Evolutionary conservation across 2,888 invertebrate species (phyloP).

Genomic region (Lithosia quadra): DNA sequence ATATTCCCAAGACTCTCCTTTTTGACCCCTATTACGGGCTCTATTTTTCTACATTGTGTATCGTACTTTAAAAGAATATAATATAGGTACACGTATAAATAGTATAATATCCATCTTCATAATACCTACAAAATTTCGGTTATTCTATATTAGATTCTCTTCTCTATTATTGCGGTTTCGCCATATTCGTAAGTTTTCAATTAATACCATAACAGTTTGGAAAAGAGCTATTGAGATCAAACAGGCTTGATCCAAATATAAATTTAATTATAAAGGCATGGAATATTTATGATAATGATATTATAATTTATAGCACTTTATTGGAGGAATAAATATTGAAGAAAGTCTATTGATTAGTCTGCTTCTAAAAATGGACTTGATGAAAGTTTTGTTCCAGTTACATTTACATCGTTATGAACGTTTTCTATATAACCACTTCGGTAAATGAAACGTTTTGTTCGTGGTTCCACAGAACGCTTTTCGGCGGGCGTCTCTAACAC

Average conservation of each 20-base stretch:
- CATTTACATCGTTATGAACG: neutral
- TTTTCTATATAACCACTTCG: constrained; percentile 28
- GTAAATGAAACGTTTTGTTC: constrained; percentile 55
- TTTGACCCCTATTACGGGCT: constrained; percentile 17
- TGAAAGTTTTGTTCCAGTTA: neutral
- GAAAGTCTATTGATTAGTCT: neutral
- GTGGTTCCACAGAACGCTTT: constrained; percentile 52
- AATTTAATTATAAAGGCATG: constrained; percentile 19
- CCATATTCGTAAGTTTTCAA: neutral
- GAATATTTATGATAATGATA: constrained; percentile 17
- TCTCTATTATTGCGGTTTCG: neutral
- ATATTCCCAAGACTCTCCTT: constrained; percentile 14
- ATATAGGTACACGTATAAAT: neutral
- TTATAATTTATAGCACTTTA: constrained; percentile 9
- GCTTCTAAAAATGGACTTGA: neutral
- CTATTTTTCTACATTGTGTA: constrained; percentile 34
- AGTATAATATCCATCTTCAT: constrained; percentile 19
- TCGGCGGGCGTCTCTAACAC: constrained; percentile 55
- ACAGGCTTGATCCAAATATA: constrained; percentile 1
- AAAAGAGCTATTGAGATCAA: neutral
- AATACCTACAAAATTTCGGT: constrained; percentile 37
- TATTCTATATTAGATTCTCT: constrained; percentile 11
- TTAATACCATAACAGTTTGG: neutral
- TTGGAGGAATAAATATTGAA: constrained; percentile 10
- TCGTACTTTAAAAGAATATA: constrained; percentile 19